phyloP scores from a whole-genome alignment of 2,888 invertebrate genomes.

The Hemaris fuciformis region DNA sequence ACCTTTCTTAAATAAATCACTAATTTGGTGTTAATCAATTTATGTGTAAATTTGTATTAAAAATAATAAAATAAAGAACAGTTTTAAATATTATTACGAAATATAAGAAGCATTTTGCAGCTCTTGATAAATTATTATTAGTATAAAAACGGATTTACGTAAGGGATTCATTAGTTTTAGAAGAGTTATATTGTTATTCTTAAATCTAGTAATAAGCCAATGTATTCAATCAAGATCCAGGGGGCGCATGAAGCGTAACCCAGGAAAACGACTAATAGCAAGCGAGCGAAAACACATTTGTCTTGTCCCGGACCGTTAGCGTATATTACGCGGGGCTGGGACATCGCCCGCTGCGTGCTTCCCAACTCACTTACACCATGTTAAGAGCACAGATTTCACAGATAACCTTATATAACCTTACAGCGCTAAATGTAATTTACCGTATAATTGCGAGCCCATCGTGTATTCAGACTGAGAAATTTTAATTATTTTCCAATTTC shows the following conservation, averaged over 20 bases:
- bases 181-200: constrained; percentile 20
- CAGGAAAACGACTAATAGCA: constrained; percentile 65
- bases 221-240: constrained; percentile 67
- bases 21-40: too few species aligned
- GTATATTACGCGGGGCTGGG: constrained; percentile 73
- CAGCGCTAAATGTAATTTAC: background rate
- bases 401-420: constrained; percentile 32
- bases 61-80: too few species aligned
- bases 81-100: too few species aligned
- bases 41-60: too few species aligned
- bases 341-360: constrained; percentile 69
- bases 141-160: background rate
- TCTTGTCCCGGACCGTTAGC: constrained; percentile 79
- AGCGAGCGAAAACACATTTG: constrained; percentile 79
- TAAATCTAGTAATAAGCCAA: constrained; percentile 61
- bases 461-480: background rate
- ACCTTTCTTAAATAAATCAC: too few species aligned
- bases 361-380: constrained; percentile 57
- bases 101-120: too few species aligned
- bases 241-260: constrained; percentile 45
- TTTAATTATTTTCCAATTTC: too few species aligned
- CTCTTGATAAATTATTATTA: too few species aligned
- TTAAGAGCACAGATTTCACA: constrained; percentile 48
- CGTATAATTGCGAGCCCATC: background rate
- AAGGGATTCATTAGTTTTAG: constrained; percentile 16